A percentile compares a stretch with the other conserved stretches of the same genome.
phyloP scores from a whole-genome alignment of 2,797 vertebrate genomes.

The Brotula barbata region DNA sequence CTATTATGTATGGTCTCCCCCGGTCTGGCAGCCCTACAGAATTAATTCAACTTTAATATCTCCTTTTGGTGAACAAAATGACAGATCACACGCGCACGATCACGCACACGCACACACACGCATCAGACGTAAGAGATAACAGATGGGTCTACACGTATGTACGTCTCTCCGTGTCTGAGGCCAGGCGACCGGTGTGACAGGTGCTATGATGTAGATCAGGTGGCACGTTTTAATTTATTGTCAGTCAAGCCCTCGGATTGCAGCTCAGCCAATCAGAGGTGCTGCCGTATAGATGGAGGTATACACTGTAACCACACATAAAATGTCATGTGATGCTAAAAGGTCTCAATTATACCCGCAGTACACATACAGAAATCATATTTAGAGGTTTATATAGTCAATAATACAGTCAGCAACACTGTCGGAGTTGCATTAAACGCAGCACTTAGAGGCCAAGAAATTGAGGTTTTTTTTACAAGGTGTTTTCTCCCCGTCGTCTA shows the following conservation, averaged over 20 bases:
- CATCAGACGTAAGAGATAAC: background rate
- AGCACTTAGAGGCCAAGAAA: background rate
- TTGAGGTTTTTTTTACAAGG: background rate
- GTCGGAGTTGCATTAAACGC: background rate
- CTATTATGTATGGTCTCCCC: constrained; percentile 36
- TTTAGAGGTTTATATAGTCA: background rate
- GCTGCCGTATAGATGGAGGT: constrained; percentile 18
- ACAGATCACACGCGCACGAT: constrained; percentile 19
- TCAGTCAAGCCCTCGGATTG: constrained; percentile 5
- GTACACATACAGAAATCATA: constrained; percentile 3
- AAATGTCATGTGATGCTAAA: constrained; percentile 45
- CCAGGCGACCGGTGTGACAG: constrained; percentile 29
- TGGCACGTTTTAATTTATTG: constrained; percentile 40
- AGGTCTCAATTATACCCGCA: constrained; percentile 47
- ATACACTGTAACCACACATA: constrained; percentile 7
- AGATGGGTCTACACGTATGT: constrained; percentile 5
- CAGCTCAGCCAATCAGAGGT: constrained; percentile 31
- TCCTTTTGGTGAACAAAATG: constrained; percentile 5
- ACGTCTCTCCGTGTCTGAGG: background rate
- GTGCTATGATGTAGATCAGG: constrained; percentile 50
- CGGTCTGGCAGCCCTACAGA: constrained; percentile 43
- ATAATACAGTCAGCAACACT: background rate
- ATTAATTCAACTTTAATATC: constrained; percentile 46
- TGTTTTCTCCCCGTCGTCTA: background rate
- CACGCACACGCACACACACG: constrained; percentile 2